A percentile compares a stretch with the other conserved stretches of the same genome.
phyloP scores from a whole-genome alignment of 2,113 vertebrate species.

The Grallaria varia region DNA sequence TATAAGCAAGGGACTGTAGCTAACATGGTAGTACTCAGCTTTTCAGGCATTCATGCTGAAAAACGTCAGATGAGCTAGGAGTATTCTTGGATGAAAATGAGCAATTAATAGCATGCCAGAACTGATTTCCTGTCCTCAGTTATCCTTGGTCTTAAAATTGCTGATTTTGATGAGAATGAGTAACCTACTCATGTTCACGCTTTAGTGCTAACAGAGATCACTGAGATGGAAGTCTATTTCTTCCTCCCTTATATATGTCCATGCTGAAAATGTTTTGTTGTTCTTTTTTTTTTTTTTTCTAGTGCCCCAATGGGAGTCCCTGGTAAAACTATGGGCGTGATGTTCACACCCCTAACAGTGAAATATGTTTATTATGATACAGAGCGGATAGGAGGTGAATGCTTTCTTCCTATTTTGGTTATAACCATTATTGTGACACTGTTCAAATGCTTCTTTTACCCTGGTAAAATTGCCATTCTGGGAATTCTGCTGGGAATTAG shows the following conservation, averaged over 20 bases:
- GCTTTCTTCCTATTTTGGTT: not conserved
- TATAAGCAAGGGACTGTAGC: not conserved
- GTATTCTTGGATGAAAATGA: not conserved
- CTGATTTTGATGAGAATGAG: not conserved
- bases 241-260: not conserved
- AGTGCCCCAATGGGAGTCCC: constrained; percentile 97
- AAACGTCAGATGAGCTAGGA: not conserved
- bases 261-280: not conserved
- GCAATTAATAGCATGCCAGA: not conserved
- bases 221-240: not conserved
- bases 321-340: constrained; percentile 94
- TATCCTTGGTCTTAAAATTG: not conserved
- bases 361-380: constrained; percentile 95
- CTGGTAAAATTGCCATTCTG: not conserved
- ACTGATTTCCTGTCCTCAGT: not conserved
- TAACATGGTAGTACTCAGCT: not conserved
- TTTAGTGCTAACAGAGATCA: not conserved
- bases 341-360: constrained; percentile 95
- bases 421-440: not conserved
- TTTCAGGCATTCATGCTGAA: not conserved
- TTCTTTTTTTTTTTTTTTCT: not conserved
- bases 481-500: not conserved
- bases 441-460: not conserved
- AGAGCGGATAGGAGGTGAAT: constrained; percentile 93
- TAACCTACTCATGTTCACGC: not conserved